These are phyloP conservation scores for Myiagra hebetior DNA, from an alignment of 2,113 vertebrate species.

Conservation along the genomic window DNA sequence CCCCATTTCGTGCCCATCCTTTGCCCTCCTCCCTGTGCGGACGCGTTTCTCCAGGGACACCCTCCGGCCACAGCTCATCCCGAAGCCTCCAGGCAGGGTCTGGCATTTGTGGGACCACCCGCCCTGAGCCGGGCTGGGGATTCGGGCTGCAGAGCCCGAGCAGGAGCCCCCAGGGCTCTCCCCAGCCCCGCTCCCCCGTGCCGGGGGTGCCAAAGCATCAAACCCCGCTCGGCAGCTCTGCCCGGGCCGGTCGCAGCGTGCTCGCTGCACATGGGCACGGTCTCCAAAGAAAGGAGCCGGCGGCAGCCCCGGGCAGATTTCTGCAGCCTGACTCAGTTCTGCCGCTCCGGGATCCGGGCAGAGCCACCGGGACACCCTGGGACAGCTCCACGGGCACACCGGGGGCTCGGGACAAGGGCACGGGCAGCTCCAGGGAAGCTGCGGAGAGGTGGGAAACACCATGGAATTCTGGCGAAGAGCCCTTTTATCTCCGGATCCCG, in stretches of 20 bases:
- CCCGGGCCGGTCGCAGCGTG: neutral
- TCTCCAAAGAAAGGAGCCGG: neutral
- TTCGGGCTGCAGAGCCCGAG: neutral
- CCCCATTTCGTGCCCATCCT: rapidly evolving
- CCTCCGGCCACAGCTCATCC: neutral
- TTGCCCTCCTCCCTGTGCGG: rapidly evolving
- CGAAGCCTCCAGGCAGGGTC: neutral
- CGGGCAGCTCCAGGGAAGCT: neutral
- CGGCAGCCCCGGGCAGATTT: neutral
- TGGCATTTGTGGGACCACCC: neutral
- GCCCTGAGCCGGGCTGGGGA: neutral
- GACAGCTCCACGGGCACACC: rapidly evolving
- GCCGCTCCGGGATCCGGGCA: neutral
- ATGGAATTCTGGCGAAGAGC: neutral
- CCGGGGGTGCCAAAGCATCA: neutral
- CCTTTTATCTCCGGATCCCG: neutral
- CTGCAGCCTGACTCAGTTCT: neutral
- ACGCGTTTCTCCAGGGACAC: neutral
- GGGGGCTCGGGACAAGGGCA: neutral
- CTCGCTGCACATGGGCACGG: neutral
- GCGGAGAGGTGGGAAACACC: neutral
- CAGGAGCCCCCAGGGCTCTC: neutral
- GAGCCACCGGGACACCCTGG: neutral
- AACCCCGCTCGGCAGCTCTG: neutral
- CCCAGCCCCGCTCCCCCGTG: neutral